Evolutionary conservation across 1,140 invertebrate genomes (phyloP).

Genomic region (Chionoecetes opilio): DNA sequence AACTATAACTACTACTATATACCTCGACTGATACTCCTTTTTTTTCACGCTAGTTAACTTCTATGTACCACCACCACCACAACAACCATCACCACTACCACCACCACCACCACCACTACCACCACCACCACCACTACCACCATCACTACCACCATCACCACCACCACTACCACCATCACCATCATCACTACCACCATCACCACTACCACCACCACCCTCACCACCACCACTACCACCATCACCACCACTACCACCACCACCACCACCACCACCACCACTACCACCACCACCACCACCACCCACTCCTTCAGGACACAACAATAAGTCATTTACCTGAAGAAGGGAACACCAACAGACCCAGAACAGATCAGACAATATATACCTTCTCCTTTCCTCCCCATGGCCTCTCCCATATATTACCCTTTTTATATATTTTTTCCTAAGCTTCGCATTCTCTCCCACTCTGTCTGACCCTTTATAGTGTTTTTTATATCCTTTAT

Average conservation of each 20-base stretch:
- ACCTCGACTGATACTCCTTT: no score
- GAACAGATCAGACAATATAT: not conserved
- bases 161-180: not conserved
- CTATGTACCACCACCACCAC: not conserved
- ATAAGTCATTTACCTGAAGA: slow-evolving; percentile 37
- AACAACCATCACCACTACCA: not conserved
- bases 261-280: not conserved
- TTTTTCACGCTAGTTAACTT: no score
- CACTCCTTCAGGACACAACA: slow-evolving; percentile 5
- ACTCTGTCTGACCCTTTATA: no score
- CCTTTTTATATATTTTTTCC: no score
- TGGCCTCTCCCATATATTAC: not conserved
- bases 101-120: not conserved
- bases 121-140: not conserved
- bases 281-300: not conserved
- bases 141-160: no score
- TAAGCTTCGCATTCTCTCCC: no score
- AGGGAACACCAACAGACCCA: not conserved
- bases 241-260: not conserved
- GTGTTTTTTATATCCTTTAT: no score
- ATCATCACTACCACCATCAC: not conserved
- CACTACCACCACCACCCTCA: not conserved
- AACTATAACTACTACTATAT: not conserved
- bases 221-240: not conserved
- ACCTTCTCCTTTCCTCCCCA: not conserved